These are phyloP conservation scores for Luidia sarsii DNA, from an alignment of 53 echinoderm and acorn worm species.

Conservation along the genomic window DNA sequence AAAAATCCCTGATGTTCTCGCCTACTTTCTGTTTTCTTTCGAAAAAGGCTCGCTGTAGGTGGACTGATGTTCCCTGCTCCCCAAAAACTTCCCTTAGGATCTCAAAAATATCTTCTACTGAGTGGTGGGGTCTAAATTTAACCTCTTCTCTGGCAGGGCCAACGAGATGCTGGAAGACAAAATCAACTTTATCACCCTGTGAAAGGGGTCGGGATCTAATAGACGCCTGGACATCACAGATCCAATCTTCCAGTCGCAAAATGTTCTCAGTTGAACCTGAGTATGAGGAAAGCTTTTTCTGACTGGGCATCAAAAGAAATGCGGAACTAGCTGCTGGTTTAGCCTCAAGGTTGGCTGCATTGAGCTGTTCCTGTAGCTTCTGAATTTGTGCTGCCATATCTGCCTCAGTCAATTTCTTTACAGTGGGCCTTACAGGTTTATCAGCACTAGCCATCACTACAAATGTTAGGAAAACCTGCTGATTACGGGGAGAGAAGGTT, in stretches of 20 bases:
- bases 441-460: too few relatives aligned
- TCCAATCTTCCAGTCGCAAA: slow-evolving; percentile 1
- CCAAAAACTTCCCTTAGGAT: slow-evolving; percentile 12
- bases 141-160: neutral
- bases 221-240: neutral
- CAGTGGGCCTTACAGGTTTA: too few relatives aligned
- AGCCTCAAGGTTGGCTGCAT: neutral
- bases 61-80: slow-evolving; percentile 20
- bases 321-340: neutral
- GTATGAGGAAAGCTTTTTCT: neutral
- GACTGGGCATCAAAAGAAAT: slow-evolving; percentile 11
- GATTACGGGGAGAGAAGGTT: too few relatives aligned
- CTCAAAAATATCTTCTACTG: neutral
- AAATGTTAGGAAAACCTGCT: too few relatives aligned
- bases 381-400: too few relatives aligned
- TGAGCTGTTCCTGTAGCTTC: neutral
- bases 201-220: neutral
- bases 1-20: slow-evolving; percentile 21
- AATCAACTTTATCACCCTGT: neutral
- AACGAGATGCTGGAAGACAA: slow-evolving; percentile 5
- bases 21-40: slow-evolving; percentile 6
- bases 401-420: too few relatives aligned
- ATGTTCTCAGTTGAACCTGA: neutral
- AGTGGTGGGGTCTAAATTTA: neutral
- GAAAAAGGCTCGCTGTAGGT: slow-evolving; percentile 16